Evolutionary conservation across 1,140 invertebrate species (phyloP).

Genomic region (Aleiodes sp.): DNA sequence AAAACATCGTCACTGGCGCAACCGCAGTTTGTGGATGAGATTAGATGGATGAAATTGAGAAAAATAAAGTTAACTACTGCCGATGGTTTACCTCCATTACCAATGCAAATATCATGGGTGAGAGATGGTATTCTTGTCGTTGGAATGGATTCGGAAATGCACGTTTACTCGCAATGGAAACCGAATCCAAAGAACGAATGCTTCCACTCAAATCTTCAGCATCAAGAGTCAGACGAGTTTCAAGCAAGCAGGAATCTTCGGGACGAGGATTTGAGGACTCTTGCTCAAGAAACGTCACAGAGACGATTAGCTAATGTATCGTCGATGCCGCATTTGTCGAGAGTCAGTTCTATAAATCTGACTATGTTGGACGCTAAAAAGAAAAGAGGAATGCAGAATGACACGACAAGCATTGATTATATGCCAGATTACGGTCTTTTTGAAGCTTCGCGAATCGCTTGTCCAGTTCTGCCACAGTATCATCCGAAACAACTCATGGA

Average conservation of each 20-base stretch:
- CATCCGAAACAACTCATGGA: slow-evolving; percentile 99
- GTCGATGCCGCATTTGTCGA: slow-evolving; percentile 81
- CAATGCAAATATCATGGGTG: slow-evolving; percentile 99
- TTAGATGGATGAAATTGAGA: slow-evolving; percentile 95
- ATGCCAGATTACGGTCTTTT: slow-evolving; percentile 96
- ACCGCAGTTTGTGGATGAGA: slow-evolving; percentile 85
- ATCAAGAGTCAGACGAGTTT: slow-evolving; percentile 71
- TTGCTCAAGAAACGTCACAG: slow-evolving; percentile 78
- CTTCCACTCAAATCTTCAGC: slow-evolving; percentile 59
- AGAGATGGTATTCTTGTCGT: slow-evolving; percentile 97
- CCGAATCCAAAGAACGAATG: slow-evolving; percentile 71
- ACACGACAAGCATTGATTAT: slow-evolving; percentile 72
- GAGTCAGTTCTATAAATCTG: slow-evolving; percentile 83
- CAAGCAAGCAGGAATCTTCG: slow-evolving; percentile 79
- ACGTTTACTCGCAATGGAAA: slow-evolving; percentile 98
- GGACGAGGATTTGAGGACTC: slow-evolving; percentile 80
- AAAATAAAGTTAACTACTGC: slow-evolving; percentile 92
- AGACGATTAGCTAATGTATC: slow-evolving; percentile 75
- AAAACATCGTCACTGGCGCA: slow-evolving; percentile 88
- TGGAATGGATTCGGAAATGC: slow-evolving; percentile 99
- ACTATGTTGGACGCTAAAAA: slow-evolving; percentile 79
- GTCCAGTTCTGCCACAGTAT: slow-evolving; percentile 98
- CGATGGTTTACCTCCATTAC: slow-evolving; percentile 93
- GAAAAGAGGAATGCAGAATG: slow-evolving; percentile 72
- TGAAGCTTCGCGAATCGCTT: slow-evolving; percentile 95